Base-by-base conservation (phyloP, 2,113 vertebrate species). In the Cepphus grylle region DNA sequence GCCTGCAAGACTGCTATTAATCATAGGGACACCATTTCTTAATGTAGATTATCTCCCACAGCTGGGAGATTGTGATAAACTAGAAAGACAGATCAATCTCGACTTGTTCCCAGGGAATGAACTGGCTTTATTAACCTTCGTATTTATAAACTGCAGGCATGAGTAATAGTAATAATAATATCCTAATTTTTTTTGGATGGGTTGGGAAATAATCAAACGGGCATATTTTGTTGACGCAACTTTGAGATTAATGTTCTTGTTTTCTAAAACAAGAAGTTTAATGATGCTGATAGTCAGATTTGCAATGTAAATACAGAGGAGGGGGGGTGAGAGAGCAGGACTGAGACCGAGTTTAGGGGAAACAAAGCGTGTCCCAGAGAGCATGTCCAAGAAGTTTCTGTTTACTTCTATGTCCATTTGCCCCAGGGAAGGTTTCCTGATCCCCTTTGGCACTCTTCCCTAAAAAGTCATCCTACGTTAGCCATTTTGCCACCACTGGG, bases 81-180 rank as follows among this genome's bases (percentile, higher is more conserved):
- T 92, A 14, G 63, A 81, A 87, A 58, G 70, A 61, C 69, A 82
- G 65, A 93, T 87, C 79, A 72, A 78, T 92, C 71, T 38, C 11
- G 53, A n/a, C 59, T 73, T 53, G 81, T 96, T 96, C 71, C 74
- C 30, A 34, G 79, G 81, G 56, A 86, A 58, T 6, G 38, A 47
- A 80, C 94, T 84, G 70, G 70, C 90, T 96, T 96, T 94, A 76
- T 96, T 93, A 94, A 94, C 94, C 90, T 96, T 95, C 69, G 15
- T 63, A 42, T 79, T 92, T 94, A 83, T 76, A 72, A 93, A 95
- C 62, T 74, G 52, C 40, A 76, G 56, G 62, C 84, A 42, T 69
- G 95, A 95, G 79, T 88, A 77, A 91, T 65, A 79, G 45, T 62
- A 84, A 34, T 72, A 90, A 88, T 82, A 69, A 58, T 88, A 67